Base-by-base conservation (phyloP, 2,888 invertebrate genomes). In the Nomada fucata region DNA sequence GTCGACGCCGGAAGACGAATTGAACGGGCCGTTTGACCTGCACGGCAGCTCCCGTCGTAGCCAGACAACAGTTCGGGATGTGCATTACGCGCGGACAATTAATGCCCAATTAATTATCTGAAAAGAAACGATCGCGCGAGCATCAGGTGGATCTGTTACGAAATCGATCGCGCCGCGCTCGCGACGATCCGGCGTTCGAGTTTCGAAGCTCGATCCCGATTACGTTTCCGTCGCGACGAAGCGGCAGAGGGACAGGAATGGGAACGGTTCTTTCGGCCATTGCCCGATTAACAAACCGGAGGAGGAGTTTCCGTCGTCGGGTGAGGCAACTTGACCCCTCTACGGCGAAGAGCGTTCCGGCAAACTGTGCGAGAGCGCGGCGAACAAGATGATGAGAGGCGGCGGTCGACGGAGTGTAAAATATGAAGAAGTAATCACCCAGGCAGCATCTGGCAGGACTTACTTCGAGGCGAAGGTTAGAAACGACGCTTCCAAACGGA, bases 401-500 rank as follows among this genome's bases (percentile, higher is more conserved):
- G 82, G 70, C 61, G 77, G 84, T 76, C 69, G 79, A 5, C 75
- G 73, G 86, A 75, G 85, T 76, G 85, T 86, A 88, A 86, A 86
- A 87, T 86, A 86, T 86, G 86, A 85, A 85, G 85, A 86, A 87
- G 87, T 86, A 87, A 85, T 87, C 77, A 85, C 70, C 81, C 72
- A 57, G 84, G 86, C 77, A 87, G 68, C 86, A 86, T 80, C 87
- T 87, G 87, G 76, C 81, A 74, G 81, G 81, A 81, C 79, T 87
- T 86, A 83, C 84, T 74, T 69, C 67, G 79, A 84, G 75, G 52
- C 84, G 84, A 77, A 76, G 76, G 80, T 76, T 82, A 76, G 85
- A 60, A 76, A 68, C 73, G 85, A 70, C 73, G 85, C n/a, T 85
- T 81, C 60, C 52, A 65, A 65, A 59, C 74, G 71, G 61, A 69